Percentiles rank a stretch among this genome's conserved stretches.
phyloP scores from a whole-genome alignment of 2,888 invertebrate species.

The Lampropteryx suffumata region DNA sequence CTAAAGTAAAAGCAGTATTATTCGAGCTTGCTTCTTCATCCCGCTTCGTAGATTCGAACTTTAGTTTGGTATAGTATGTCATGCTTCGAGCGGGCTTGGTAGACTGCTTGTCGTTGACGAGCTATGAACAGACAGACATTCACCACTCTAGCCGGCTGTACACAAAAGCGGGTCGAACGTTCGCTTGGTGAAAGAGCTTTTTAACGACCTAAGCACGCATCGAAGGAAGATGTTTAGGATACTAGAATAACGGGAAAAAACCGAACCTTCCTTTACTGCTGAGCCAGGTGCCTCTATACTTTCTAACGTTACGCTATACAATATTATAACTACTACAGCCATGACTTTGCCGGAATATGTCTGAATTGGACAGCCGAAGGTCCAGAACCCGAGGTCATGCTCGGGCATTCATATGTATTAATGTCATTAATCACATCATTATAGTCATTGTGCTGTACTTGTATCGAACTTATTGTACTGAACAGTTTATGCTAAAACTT shows the following conservation, averaged over 20 bases:
- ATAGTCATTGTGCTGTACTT: constrained; percentile 77
- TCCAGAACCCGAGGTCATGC: constrained; percentile 35
- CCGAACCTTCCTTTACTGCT: constrained; percentile 44
- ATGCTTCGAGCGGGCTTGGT: constrained; percentile 63
- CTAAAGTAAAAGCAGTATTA: constrained; percentile 37
- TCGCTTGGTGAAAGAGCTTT: constrained; percentile 63
- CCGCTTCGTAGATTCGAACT: constrained; percentile 61
- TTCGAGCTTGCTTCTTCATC: constrained; percentile 65
- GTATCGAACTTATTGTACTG: constrained; percentile 69
- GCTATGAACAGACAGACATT: constrained; percentile 47
- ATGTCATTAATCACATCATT: constrained; percentile 70
- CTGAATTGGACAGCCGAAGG: constrained; percentile 24
- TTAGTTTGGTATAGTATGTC: constrained; percentile 57
- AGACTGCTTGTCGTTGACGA: constrained; percentile 60
- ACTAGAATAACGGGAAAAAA: constrained; percentile 34
- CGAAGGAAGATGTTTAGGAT: constrained; percentile 45
- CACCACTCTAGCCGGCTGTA: constrained; percentile 48
- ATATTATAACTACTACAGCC: constrained; percentile 34
- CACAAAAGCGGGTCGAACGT: constrained; percentile 56
- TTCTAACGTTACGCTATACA: constrained; percentile 32
- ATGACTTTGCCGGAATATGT: constrained; percentile 21
- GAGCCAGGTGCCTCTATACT: constrained; percentile 39
- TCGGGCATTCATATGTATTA: constrained; percentile 58
- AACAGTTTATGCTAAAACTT: constrained; percentile 80
- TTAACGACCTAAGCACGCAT: constrained; percentile 51